Evolutionary conservation across 2,888 invertebrate species (phyloP), one percentile per base, ranked within the genome.

Genomic region (Spilosoma lubricipeda): DNA sequence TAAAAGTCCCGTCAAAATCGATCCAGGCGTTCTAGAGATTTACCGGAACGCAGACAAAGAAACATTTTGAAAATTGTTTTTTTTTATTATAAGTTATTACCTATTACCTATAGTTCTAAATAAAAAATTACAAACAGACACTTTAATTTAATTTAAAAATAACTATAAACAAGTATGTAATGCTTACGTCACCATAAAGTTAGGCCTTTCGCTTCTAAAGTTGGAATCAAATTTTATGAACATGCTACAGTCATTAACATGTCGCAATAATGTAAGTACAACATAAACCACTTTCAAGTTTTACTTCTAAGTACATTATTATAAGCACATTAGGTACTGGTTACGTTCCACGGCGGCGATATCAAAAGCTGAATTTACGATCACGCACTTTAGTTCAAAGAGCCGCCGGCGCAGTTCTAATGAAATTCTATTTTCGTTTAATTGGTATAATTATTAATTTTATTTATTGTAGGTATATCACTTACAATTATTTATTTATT

Each of bases 341-440:
- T 68, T 48, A 39, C 15, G 15, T n/a, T 42, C 27, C n/a, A 52
- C 15, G 73, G 70, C 78, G 82, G 77, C 73, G 33, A 73, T 71
- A 85, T 83, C 77, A 85, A 85, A 78, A 67, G 68, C 30, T 63
- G 63, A 48, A 80, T 79, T 82, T 82, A 84, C 63, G 75, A 70
- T 42, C 67, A 66, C 71, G 71, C 59, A 70, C 65, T 71, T 65
- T n/a, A 77, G 68, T 72, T 84, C 78, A 80, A 82, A 78, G 80
- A 52, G 72, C 77, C 80, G 76, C 59, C n/a, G 20, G 67, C 30
- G 59, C 68, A n/a, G 45, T 42, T 75, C 68, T 84, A 77, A 78
- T 85, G 71, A 78, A 80, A 68, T 74, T 27, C 65, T 76, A 71
- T 67, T 74, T 68, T 69, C 63, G 59, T 72, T 2, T 68, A 52